Base-by-base conservation (phyloP, 2,888 invertebrate genomes). In the Oscheius myriophilus region DNA sequence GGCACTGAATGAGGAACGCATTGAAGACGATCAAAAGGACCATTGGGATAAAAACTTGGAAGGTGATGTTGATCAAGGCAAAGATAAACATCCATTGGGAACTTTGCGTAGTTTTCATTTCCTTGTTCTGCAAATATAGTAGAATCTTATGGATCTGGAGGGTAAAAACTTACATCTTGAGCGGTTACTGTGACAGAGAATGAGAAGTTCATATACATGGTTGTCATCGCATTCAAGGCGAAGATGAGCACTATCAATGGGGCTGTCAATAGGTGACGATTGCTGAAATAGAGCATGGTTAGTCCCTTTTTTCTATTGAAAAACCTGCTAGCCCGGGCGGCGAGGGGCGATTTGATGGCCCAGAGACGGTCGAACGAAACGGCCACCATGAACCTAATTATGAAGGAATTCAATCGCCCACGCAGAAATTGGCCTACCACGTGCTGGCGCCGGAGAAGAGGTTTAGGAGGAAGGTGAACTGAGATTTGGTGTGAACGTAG, bases 261-360 rank as follows among this genome's bases (percentile, higher is more conserved):
- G 33, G 9, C 3, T 3, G 33, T 33, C 4, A 33, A 9, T 33
- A 33, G 33, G 9, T 33, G 33, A 3, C 33, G 33, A 33, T 33
- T 33, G 33, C 33, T 33, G 33, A 33, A 33, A 33, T 3, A 33
- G 3, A 33, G 4, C 9, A 9, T 33, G 9, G 33, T 9, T 9
- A 33, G 9, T 33, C 33, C 33, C 9, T 9, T 6, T 3, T 33
- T 33, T 9, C 3, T 33, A 3, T 33, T n/a, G n/a, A n/a, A 33
- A 3, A 23, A 78, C 74, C 69, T 71, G 55, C 70, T 67, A 2
- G 62, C 67, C 25, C 79, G 63, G 1, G 75, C 73, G 21, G 74
- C 72, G 52, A 81, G 77, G 6, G 81, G 81, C 43, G 77, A 72
- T 59, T 81, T 81, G 33, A 81, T 80, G 0, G 81, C 81, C 67